Evolutionary conservation across 2,797 vertebrate genomes (phyloP), one percentile per base, ranked within the genome.

Genomic region (Scleropages formosus): DNA sequence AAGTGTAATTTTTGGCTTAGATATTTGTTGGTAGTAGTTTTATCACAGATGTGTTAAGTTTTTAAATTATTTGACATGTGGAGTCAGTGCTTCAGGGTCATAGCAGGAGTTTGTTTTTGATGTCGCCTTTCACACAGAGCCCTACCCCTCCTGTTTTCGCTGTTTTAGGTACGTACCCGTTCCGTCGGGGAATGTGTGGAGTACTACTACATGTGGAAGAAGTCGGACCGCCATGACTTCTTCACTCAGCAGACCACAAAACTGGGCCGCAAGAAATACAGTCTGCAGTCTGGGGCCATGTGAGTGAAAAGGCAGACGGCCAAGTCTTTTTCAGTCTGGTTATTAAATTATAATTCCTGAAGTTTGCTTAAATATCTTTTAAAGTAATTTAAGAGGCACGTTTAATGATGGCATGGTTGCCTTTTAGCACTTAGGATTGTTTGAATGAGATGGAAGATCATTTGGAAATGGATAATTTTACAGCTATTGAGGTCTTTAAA

Each of bases 161-260:
- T 78, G 18, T 16, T 11, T 0, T 86, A 99, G 97, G 97, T 99
- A 78, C 95, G 96, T 79, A 99, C 97, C 0, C 91, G 96, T 79
- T 98, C 97, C 0, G 96, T 99, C 65, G 96, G 96, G 0, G 97
- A 99, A 87, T 98, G 96, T 4, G 96, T 99, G 86, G 94, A 95
- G 78, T 99, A 96, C 85, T 99, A 99, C 86, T 99, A 98, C 90
- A 91, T 96, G 90, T 98, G 97, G 97, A 99, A 99, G 89, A 99
- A 97, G 82, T 98, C 97, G 0, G 95, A 96, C 9, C 94, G 95
- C 1, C 96, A 95, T 0, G 94, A 96, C 80, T 95, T 94, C 87
- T 98, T 98, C 81, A 95, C 94, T 39, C 97, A 98, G 86, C 96
- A 98, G 89, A 89, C 95, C 0, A 94, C 94, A 75, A 89, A 86